These are phyloP conservation scores for Centruroides sculpturatus DNA, from an alignment of 1,140 invertebrate species.

Conservation along the genomic window DNA sequence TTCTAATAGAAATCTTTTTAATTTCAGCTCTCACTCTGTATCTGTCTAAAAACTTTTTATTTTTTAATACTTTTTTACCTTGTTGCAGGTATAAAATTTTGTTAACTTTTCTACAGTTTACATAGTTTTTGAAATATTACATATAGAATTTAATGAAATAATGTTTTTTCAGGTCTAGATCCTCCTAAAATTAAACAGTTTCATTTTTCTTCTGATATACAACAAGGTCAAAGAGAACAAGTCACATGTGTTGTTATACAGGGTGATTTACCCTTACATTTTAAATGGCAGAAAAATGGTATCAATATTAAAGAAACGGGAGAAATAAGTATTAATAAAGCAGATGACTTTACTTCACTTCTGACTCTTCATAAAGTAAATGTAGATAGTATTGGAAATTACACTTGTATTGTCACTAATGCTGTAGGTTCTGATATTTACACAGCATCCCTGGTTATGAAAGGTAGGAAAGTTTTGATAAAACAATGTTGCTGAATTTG, in stretches of 20 bases:
- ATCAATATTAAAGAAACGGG: background rate
- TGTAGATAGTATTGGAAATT: conserved; percentile 5
- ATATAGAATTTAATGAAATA: no score
- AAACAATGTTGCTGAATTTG: no score
- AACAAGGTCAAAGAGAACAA: background rate
- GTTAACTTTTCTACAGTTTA: no score
- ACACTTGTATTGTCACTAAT: conserved; percentile 4
- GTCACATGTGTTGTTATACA: conserved; percentile 2
- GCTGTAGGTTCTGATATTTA: background rate
- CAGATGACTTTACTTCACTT: conserved; percentile 3
- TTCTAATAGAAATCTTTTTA: no score
- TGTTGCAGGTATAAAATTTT: no score
- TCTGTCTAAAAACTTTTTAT: background rate
- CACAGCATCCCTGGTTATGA: background rate
- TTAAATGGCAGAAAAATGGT: conserved; percentile 8
- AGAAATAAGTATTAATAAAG: background rate
- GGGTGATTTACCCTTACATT: conserved; percentile 3
- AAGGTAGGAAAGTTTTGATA: background rate
- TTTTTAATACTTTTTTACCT: no score
- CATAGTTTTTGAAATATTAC: no score
- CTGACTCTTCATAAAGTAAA: background rate
- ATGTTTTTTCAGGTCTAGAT: background rate
- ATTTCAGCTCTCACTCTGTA: background rate
- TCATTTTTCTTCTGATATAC: background rate
- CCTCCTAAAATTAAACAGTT: background rate